Evolutionary conservation across 2,888 invertebrate genomes (phyloP), one percentile per base, ranked within the genome.

Genomic region (Idaea aversata): DNA sequence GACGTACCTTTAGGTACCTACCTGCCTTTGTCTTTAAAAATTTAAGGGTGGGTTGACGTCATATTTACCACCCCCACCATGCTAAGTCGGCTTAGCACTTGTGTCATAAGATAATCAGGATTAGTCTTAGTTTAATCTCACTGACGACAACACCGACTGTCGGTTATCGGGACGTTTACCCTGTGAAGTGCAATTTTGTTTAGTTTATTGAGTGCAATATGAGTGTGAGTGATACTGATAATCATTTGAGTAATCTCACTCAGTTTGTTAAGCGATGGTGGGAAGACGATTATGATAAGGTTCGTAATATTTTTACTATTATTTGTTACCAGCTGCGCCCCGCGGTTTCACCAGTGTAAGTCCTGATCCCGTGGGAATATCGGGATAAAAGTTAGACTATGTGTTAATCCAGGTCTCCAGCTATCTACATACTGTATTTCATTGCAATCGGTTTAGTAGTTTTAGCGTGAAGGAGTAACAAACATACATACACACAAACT

Each of bases 251-350:
- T 16, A 86, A 86, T 73, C 73, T 91, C 64, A 79, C 82, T 15
- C 82, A 81, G 71, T 91, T 90, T 69, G 88, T 90, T 6, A 88
- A 86, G 70, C 81, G 90, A 3, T 91, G 90, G 90, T 90, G 90
- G 89, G 87, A 90, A 75, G 87, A 89, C 61, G 85, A 80, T 72
- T 83, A 85, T 75, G 61, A 71, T 57, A 79, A 88, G 89, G 90
- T 89, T 78, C 16, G 80, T 81, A 61, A n/a, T 7, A n/a, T 34
- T 5, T 47, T 47, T 7, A 3, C 7, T 13, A 6, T 7, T 47
- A 36, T 5, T 47, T 47, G 4, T 47, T 47, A 38, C 38, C 6
- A 70, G 67, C 64, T 63, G 67, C 65, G 65, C 67, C 68, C 69
- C 61, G 16, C n/a, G n/a, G n/a, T n/a, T n/a, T n/a, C n/a, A n/a